Evolutionary conservation across 2,888 invertebrate species (phyloP), one percentile per base, ranked within the genome.

Genomic region (Nomada fabriciana): DNA sequence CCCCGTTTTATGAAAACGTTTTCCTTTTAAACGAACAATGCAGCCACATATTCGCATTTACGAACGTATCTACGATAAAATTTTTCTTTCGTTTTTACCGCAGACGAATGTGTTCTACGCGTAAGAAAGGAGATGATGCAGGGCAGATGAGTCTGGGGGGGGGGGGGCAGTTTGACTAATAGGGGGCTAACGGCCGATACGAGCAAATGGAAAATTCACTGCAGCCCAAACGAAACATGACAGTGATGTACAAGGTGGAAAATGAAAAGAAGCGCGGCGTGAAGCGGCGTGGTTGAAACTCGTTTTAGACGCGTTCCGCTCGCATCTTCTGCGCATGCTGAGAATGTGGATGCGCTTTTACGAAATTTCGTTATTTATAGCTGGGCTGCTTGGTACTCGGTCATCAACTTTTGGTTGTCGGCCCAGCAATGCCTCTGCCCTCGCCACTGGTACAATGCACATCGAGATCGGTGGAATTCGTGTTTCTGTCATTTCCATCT

Each of bases 361-460:
- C 82, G 81, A 86, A 88, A 83, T 83, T 86, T 88, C 71, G 84
- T 88, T 88, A 88, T 88, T 88, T 88, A 86, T 86, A 87, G 82
- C 60, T 63, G 15, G 42, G 23, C 42, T 15, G 47, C 61, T 55
- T n/a, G n/a, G 70, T 63, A 42, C 50, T 74, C 25, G 61, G 57
- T 59, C 65, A 52, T 71, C 74, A 18, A 52, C 60, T 76, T 63
- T 63, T 63, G 68, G 57, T 76, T 59, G 13, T 23, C 70, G 60
- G 70, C n/a, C 29, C 57, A 5, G 80, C 85, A 83, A 85, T 85
- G 75, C 55, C 59, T 55, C 69, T 63, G 57, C 55, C 29, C 65
- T 57, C 7, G 57, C 11, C 13, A 47, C 47, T 3, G 47, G 13
- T 47, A 36, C 7, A 7, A 5, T 36, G 47, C 1, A 10, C 47